phyloP scores from a whole-genome alignment of 1,140 invertebrate genomes.

The Pseudachorutes palmiensis region DNA sequence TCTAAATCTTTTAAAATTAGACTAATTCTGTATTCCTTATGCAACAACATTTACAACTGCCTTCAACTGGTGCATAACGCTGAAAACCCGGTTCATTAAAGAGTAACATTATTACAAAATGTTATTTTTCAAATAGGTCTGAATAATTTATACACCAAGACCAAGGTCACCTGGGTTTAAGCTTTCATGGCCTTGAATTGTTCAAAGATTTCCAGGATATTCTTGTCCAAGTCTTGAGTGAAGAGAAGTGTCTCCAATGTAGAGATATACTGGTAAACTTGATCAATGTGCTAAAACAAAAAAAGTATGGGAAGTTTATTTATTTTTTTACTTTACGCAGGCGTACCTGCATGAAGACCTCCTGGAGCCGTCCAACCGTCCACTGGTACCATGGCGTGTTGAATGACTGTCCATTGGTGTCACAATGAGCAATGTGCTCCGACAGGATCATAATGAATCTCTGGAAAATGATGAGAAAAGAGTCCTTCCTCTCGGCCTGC shows the following conservation, averaged over 20 bases:
- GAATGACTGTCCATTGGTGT: constrained; percentile 84
- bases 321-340: too few relatives aligned
- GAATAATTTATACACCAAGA: too few relatives aligned
- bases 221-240: constrained; percentile 88
- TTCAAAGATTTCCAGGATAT: constrained; percentile 94
- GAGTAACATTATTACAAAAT: too few relatives aligned
- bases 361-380: constrained; percentile 87
- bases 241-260: constrained; percentile 91
- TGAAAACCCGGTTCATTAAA: background rate
- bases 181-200: constrained; percentile 78
- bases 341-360: constrained; percentile 91
- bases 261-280: constrained; percentile 94
- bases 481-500: constrained; percentile 91
- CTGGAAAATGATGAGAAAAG: constrained; percentile 96
- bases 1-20: too few relatives aligned
- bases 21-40: too few relatives aligned
- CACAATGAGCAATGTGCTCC: constrained; percentile 86
- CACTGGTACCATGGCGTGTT: constrained; percentile 95
- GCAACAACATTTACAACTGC: background rate
- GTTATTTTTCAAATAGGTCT: too few relatives aligned
- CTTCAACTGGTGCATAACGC: background rate
- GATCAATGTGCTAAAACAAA: constrained; percentile 74
- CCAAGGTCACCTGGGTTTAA: too few relatives aligned
- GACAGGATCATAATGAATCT: constrained; percentile 97
- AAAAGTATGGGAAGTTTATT: too few relatives aligned